Base-by-base conservation (phyloP, 2,888 invertebrate genomes). In the Agrotis segetum region DNA sequence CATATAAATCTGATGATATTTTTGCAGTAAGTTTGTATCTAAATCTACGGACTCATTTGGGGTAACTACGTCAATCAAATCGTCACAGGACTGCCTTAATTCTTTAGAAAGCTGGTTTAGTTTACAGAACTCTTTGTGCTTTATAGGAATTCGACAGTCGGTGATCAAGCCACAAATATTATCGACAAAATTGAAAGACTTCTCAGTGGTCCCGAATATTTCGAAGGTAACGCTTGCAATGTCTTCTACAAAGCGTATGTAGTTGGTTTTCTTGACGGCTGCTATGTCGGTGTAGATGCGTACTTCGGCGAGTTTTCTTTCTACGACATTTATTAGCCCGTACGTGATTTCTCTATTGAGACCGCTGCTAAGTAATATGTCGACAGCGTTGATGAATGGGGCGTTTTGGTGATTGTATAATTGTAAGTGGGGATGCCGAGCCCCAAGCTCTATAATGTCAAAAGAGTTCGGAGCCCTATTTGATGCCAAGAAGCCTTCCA, bases 401-500 rank as follows among this genome's bases (percentile, higher is more conserved):
- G 96, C 94, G 69, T 96, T 96, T 83, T 95, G 94, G 77, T 96
- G 96, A 73, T 91, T 96, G 76, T 96, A 96, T 7, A 96, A 79
- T 78, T 96, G 96, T 44, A 96, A 85, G 73, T 96, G 96, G 6
- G 96, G 95, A 74, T 96, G 96, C 47, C 96, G 90, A 1, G 92
- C 89, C 0, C 94, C 93, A 40, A 96, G 82, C 75, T 96, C 96
- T 64, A 96, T 94, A 6, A 96, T 93, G 67, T 96, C 96, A 53
- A 95, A 95, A 0, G 96, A 96, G 75, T 96, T 95, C 0, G 96
- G 96, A 4, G 96, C 91, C 85, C 96, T 91, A 60, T 96, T 95
- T 2, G 95, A 93, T 13, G 96, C 94, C 9, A 96, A 86, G 83
- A 97, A 97, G n/a, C 96, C 96, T 85, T 97, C 97, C 0, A 97